These are phyloP conservation scores for Synchiropus splendidus DNA, from an alignment of 2,113 vertebrate genomes.

Conservation along the genomic window DNA sequence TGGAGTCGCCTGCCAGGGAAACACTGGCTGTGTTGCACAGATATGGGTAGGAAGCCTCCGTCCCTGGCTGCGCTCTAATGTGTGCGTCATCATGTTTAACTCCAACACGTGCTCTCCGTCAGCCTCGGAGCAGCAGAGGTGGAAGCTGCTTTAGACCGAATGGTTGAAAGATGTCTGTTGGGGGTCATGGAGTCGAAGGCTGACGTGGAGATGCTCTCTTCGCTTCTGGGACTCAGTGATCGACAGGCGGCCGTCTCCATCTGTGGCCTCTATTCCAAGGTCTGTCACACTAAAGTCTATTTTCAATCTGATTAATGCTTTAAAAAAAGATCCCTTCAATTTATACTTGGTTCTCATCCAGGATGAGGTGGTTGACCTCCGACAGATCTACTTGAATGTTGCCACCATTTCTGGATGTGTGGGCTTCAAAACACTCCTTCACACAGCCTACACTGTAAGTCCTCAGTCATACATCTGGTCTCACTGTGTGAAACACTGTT, in stretches of 20 bases:
- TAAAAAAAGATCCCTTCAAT: not conserved
- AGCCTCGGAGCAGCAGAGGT: slow-evolving; percentile 34
- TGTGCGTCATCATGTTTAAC: not conserved
- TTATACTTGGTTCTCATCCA: slow-evolving; percentile 12
- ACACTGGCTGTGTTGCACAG: slow-evolving; percentile 40
- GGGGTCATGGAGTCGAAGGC: slow-evolving; percentile 8
- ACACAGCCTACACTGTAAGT: slow-evolving; percentile 57
- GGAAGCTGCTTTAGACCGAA: slow-evolving; percentile 21
- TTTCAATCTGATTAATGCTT: not conserved
- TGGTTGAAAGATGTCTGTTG: slow-evolving; percentile 53
- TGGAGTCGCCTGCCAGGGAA: slow-evolving; percentile 70
- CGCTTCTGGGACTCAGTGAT: slow-evolving; percentile 43
- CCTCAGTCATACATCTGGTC: too few relatives aligned
- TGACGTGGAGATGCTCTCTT: slow-evolving; percentile 35
- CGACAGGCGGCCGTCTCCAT: slow-evolving; percentile 24
- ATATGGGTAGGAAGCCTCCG: slow-evolving; percentile 21
- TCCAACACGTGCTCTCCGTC: slow-evolving; percentile 1
- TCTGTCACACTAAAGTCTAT: slow-evolving; percentile 7
- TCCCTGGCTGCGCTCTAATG: not conserved
- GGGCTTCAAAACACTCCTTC: slow-evolving; percentile 40
- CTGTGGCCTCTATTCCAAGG: slow-evolving; percentile 58
- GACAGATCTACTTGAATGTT: slow-evolving; percentile 53
- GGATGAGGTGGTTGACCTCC: slow-evolving; percentile 52
- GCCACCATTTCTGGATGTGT: slow-evolving; percentile 33
- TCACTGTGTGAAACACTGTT: too few relatives aligned